These are phyloP conservation scores for Drosophila sturtevanti DNA, from an alignment of 1,140 invertebrate species.

Conservation along the genomic window DNA sequence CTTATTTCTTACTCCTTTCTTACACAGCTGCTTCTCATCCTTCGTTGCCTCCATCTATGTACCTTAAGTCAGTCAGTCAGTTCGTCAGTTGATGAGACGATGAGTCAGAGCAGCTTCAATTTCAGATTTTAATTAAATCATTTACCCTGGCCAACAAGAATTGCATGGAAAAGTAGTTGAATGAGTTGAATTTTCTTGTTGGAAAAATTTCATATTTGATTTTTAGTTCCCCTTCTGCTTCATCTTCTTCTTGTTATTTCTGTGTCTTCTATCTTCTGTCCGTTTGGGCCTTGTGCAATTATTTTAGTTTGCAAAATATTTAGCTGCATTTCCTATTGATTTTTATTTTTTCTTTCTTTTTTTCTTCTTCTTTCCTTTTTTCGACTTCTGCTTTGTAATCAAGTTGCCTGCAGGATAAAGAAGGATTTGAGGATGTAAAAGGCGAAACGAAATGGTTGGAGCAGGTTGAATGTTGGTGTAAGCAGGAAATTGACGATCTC, in stretches of 20 bases:
- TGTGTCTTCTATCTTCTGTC: too few relatives aligned
- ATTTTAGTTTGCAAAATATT: conserved; percentile 78
- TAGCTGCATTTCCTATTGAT: conserved; percentile 68
- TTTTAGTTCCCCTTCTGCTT: conserved; percentile 17
- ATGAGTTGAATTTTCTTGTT: not conserved
- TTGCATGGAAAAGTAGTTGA: conserved; percentile 17
- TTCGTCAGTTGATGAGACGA: not conserved
- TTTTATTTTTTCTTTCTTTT: conserved; percentile 1
- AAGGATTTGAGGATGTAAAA: not conserved
- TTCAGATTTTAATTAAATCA: conserved; percentile 78
- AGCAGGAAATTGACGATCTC: conserved; percentile 78
- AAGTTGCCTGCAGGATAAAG: conserved; percentile 60
- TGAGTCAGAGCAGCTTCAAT: conserved; percentile 40
- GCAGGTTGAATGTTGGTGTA: not conserved
- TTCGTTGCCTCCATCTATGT: not conserved
- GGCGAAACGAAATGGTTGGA: not conserved
- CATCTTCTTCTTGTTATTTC: not conserved
- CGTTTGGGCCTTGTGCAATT: conserved; percentile 49
- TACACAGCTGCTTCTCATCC: conserved; percentile 38
- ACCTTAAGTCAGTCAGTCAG: not conserved
- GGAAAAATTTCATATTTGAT: conserved; percentile 51
- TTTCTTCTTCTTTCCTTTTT: not conserved
- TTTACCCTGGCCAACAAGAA: conserved; percentile 53
- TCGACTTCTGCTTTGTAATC: conserved; percentile 65
- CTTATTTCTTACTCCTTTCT: conserved; percentile 36